Evolutionary conservation across 2,113 vertebrate genomes (phyloP).

Genomic region (Cyanistes caeruleus): DNA sequence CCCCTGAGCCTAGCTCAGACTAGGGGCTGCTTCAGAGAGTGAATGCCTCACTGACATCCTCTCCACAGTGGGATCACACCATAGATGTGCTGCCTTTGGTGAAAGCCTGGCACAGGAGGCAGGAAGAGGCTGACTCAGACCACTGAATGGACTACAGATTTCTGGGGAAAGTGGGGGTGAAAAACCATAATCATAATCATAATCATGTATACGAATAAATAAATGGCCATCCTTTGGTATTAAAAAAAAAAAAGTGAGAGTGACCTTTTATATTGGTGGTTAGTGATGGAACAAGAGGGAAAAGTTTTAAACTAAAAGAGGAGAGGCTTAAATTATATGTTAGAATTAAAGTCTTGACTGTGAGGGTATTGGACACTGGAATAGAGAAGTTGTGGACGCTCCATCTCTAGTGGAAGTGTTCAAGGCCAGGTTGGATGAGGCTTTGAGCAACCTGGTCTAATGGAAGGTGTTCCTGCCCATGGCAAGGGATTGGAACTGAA

Average conservation of each 20-base stretch:
- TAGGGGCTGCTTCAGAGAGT: background rate
- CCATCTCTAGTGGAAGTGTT: background rate
- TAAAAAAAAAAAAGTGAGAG: background rate
- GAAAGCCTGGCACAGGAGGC: background rate
- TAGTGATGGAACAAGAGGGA: background rate
- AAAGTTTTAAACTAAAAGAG: background rate
- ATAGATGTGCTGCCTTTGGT: background rate
- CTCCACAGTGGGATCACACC: background rate
- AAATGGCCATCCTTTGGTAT: background rate
- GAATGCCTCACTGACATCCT: background rate
- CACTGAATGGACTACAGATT: background rate
- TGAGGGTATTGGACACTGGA: background rate
- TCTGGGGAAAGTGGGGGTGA: background rate
- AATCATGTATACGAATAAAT: background rate
- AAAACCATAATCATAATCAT: background rate
- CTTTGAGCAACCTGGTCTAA: background rate
- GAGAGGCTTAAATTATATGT: background rate
- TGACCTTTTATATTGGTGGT: accelerated
- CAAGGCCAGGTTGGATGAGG: background rate
- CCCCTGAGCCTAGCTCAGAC: background rate
- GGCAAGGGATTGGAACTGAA: background rate
- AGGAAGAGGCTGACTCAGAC: too few relatives aligned
- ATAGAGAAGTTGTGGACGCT: background rate
- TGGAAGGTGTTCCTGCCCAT: background rate
- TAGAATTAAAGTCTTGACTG: background rate